A percentile compares a stretch with the other conserved stretches of the same genome.
Evolutionary conservation across 64 coral and sea anemone species (phyloP).

Genomic region (Actinia tenebrosa): DNA sequence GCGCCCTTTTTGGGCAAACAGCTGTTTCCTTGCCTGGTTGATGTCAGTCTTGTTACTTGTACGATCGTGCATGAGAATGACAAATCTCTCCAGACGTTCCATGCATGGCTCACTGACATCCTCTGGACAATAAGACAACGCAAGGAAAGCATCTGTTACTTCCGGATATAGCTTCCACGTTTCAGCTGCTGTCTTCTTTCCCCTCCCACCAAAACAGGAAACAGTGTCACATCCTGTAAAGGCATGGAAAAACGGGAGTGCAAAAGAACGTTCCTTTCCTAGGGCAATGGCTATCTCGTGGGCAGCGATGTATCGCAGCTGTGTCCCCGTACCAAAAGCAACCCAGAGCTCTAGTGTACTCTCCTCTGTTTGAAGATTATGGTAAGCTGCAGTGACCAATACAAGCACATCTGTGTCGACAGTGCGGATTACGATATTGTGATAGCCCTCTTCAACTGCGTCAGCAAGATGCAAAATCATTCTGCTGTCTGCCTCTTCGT

Average conservation of each 20-base stretch:
- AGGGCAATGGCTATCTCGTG: conserved; percentile 29
- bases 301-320: conserved; percentile 49
- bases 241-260: conserved; percentile 52
- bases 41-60: no score
- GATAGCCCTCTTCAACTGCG: conserved; percentile 8
- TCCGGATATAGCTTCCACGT: no score
- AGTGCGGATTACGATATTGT: conserved; percentile 47
- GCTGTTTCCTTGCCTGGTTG: no score
- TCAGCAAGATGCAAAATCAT: conserved; percentile 35
- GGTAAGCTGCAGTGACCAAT: conserved; percentile 2
- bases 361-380: conserved; percentile 21
- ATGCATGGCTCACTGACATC: no score
- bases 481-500: conserved; percentile 44
- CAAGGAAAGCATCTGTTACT: no score
- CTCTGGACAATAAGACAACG: no score
- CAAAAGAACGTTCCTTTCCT: conserved; percentile 18
- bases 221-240: conserved; percentile 46
- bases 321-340: conserved; percentile 51
- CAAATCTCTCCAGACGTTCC: no score
- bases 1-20: not conserved
- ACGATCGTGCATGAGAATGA: no score
- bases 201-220: conserved; percentile 12
- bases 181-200: conserved; percentile 54
- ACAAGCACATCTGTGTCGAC: conserved; percentile 59
- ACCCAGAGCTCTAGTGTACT: conserved; percentile 38